These are phyloP conservation scores for Discoglossus pictus DNA, from an alignment of 2,797 vertebrate species.

Conservation along the genomic window DNA sequence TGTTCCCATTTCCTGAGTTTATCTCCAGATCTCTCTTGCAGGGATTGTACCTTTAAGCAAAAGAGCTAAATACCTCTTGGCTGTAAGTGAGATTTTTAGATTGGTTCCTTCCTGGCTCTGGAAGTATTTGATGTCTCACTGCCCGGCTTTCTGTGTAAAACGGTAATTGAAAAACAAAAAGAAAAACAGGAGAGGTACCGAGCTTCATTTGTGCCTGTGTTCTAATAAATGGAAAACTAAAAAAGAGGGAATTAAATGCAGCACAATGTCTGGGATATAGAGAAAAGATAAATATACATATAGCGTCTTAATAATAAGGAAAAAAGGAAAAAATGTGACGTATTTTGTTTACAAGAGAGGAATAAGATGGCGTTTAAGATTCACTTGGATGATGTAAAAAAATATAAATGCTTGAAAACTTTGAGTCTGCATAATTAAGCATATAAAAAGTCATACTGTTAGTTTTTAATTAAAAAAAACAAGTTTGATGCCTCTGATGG, in stretches of 20 bases:
- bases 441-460: no score
- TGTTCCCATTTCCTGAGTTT: conserved; percentile 46
- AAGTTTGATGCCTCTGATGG: no score
- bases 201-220: conserved; percentile 2
- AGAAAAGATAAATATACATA: no score
- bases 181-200: conserved; percentile 15
- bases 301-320: no score
- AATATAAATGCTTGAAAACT: no score
- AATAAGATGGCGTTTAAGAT: no score
- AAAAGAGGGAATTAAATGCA: neutral
- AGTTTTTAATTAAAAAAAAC: no score
- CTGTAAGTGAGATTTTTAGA: conserved; percentile 49
- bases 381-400: no score
- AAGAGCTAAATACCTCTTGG: conserved; percentile 29
- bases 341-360: no score
- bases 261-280: no score
- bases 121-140: conserved; percentile 48
- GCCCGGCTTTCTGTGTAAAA: conserved; percentile 37
- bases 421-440: no score
- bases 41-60: conserved; percentile 51
- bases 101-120: conserved; percentile 48
- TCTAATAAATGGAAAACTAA: conserved; percentile 18
- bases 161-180: conserved; percentile 37
- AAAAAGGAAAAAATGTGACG: no score
- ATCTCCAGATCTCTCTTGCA: conserved; percentile 45